phyloP scores from a whole-genome alignment of 30 jellyfish, hydroid and myxozoan genomes.

The Aurelia aurita complex sp. Pacific region DNA sequence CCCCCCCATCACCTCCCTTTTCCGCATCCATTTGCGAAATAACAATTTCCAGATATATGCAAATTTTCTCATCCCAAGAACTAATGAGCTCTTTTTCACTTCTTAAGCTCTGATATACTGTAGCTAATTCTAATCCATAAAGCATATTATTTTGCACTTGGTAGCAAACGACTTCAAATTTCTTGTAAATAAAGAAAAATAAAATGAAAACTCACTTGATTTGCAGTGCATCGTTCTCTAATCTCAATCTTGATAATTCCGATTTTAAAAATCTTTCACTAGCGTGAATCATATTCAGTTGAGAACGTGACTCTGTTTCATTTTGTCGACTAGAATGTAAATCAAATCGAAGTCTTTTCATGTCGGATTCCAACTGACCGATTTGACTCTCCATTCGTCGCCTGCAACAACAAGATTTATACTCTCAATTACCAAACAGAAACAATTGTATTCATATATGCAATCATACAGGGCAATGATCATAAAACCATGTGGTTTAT shows the following conservation, averaged over 20 bases:
- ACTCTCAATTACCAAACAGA: background rate
- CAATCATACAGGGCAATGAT: background rate
- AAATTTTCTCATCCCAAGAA: no score
- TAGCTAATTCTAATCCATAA: no score
- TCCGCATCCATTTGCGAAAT: no score
- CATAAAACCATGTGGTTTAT: no score
- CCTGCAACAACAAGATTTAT: constrained; percentile 35
- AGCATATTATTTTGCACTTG: no score
- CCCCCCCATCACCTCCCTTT: no score
- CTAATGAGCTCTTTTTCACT: no score
- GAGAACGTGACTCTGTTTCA: constrained; percentile 89
- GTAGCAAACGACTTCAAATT: no score
- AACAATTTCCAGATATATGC: no score
- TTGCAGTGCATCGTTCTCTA: constrained; percentile 83
- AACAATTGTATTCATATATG: background rate
- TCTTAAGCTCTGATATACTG: no score
- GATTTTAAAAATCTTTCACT: constrained; percentile 89
- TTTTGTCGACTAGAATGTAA: constrained; percentile 84
- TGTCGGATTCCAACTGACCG: constrained; percentile 85
- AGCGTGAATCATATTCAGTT: constrained; percentile 71
- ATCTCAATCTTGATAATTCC: constrained; percentile 84
- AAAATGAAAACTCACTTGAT: constrained; percentile 75
- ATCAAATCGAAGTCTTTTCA: constrained; percentile 82
- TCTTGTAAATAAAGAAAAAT: no score
- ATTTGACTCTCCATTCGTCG: constrained; percentile 92